A percentile compares a stretch with the other conserved stretches of the same genome.
phyloP scores from a whole-genome alignment of 2,113 vertebrate genomes.

The Pseudorhombus dupliciocellatus region DNA sequence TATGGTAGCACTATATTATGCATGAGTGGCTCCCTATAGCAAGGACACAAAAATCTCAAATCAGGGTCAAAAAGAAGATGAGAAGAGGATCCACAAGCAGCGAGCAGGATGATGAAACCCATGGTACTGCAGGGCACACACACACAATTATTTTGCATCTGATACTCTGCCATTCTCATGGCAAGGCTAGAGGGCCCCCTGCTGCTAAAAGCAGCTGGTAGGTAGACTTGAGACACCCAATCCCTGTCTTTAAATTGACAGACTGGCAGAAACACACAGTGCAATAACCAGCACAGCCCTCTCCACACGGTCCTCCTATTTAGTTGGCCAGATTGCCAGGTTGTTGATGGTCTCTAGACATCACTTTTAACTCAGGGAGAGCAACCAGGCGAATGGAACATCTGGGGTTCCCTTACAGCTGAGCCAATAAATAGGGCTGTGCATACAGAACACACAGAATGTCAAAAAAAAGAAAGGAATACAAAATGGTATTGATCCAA shows the following conservation, averaged over 20 bases:
- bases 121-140: constrained; percentile 47
- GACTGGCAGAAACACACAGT: constrained; percentile 56
- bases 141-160: constrained; percentile 70
- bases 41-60: constrained; percentile 41
- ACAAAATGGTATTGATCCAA: constrained; percentile 67
- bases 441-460: constrained; percentile 43
- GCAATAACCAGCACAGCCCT: constrained; percentile 60
- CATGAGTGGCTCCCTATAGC: constrained; percentile 28
- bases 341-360: constrained; percentile 66
- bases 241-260: constrained; percentile 73
- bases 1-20: constrained; percentile 42
- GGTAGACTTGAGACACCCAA: constrained; percentile 63
- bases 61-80: constrained; percentile 45
- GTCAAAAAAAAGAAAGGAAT: constrained; percentile 45
- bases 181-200: constrained; percentile 61
- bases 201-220: constrained; percentile 68
- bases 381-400: constrained; percentile 54
- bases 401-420: constrained; percentile 58
- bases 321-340: constrained; percentile 65
- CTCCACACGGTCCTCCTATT: constrained; percentile 57
- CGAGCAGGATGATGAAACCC: constrained; percentile 51
- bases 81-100: constrained; percentile 25
- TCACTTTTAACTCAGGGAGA: constrained; percentile 59
- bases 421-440: constrained; percentile 52
- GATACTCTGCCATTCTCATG: constrained; percentile 55